Evolutionary conservation across 2,888 invertebrate species (phyloP), one percentile per base, ranked within the genome.

Genomic region (Lomographa bimaculata): DNA sequence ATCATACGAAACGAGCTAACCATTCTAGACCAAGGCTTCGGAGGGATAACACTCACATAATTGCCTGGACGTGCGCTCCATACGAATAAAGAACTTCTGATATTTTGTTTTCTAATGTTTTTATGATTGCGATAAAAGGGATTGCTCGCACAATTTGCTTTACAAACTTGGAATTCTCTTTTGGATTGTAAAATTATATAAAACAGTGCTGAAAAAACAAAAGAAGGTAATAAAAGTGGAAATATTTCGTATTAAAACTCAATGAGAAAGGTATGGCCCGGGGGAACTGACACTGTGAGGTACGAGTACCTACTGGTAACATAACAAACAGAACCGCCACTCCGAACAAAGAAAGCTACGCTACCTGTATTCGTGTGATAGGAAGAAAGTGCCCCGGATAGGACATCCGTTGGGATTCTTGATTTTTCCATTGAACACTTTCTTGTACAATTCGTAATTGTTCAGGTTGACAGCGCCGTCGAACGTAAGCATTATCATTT

Each of bases 401-500:
- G 94, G 92, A 65, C 98, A 98, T 7, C 95, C 96, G 72, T 98
- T 97, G 25, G 97, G 96, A 86, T 97, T 98, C 66, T 93, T 91
- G 54, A 95, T 90, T 70, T 94, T 93, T 44, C 91, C 92, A 66
- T 92, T 92, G 76, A 97, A 96, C 36, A 97, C 95, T 82, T 95
- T 95, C 74, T 92, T 93, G 84, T 97, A 97, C 64, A 94, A 93
- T 48, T 96, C 95, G 76, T 92, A 97, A 83, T 97, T 98, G 77
- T 97, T 96, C 67, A 96, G 91, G 84, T 98, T 98, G 57, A 97
- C 93, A 10, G 97, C 97, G 32, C 97, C 98, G 75, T 97, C 97
- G 75, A 98, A 97, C 20, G 97, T 97, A 63, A 98, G 80, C 68
- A 97, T 80, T 60, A 98, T 95, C 92, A 98, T 97, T 91, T 98